Conservation (phyloP, 2,113 vertebrate genomes). For the Oxyura jamaicensis region DNA sequence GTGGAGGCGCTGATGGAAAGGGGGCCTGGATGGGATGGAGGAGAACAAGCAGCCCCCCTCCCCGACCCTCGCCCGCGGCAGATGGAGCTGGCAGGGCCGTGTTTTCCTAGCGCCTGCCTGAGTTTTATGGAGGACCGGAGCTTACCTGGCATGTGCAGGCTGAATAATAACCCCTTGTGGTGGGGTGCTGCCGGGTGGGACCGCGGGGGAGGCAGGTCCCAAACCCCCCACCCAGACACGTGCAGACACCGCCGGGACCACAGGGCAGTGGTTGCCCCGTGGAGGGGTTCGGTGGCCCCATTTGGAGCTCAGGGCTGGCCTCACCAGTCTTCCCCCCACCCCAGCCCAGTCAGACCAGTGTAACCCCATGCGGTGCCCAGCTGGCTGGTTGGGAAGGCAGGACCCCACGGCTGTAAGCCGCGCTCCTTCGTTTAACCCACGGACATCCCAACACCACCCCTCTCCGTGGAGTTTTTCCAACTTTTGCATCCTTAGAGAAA, state of each 20-base stretch:
- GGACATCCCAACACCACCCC: rapidly evolving
- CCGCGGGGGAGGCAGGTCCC: background rate
- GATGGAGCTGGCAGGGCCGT: background rate
- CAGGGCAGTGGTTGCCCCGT: background rate
- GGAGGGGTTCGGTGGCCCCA: background rate
- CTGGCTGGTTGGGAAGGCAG: background rate
- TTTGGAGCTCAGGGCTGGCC: background rate
- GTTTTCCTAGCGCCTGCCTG: constrained; percentile 7
- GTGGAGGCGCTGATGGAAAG: background rate
- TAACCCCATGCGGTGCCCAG: background rate
- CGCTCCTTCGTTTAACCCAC: background rate
- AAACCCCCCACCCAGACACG: background rate
- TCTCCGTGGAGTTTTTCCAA: background rate
- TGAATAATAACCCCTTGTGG: background rate
- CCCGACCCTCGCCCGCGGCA: background rate
- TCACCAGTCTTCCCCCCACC: background rate
- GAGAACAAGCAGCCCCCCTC: background rate
- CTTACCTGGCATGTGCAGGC: constrained; percentile 10
- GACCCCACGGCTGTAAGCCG: rapidly evolving
- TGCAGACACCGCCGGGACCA: background rate
- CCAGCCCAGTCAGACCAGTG: background rate
- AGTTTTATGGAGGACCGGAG: constrained; percentile 10
- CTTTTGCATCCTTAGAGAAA: background rate
- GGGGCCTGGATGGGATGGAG: background rate
- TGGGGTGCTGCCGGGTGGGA: background rate